A percentile compares a stretch with the other conserved stretches of the same genome.
phyloP scores from a whole-genome alignment of 2,888 invertebrate genomes.

The Metacarcinus magister region DNA sequence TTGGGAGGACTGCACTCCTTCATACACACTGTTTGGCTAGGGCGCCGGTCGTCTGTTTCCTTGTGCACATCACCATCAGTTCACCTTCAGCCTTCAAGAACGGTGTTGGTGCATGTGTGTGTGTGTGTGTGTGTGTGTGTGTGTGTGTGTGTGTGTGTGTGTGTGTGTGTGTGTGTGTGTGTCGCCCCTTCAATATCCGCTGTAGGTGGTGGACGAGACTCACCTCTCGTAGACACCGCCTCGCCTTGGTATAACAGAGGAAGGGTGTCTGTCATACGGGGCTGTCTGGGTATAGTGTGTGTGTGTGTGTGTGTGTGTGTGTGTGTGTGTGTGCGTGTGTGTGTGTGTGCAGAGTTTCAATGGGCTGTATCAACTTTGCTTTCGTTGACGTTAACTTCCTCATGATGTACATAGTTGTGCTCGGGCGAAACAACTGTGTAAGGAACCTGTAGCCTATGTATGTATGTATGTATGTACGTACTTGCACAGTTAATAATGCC shows the following conservation, averaged over 20 bases:
- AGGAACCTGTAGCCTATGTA: not conserved
- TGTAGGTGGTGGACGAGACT: not conserved
- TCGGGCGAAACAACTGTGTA: not conserved
- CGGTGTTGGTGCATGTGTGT: not conserved
- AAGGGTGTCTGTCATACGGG: not conserved
- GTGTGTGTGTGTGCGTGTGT: too few relatives aligned
- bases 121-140: not conserved
- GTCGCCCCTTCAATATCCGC: not conserved
- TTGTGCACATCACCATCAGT: not conserved
- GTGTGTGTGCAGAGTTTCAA: not conserved
- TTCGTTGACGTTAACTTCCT: not conserved
- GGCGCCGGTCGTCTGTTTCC: not conserved
- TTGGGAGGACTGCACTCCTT: not conserved
- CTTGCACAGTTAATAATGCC: not conserved
- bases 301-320: too few relatives aligned
- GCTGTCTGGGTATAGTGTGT: not conserved
- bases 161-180: not conserved
- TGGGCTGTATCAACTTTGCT: not conserved
- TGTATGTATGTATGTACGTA: not conserved
- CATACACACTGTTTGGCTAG: constrained; percentile 4
- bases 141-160: not conserved
- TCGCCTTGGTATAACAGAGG: not conserved
- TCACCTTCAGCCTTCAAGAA: constrained; percentile 1
- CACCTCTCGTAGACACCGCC: not conserved
- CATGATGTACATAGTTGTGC: not conserved